Base-by-base conservation (phyloP, 2,797 vertebrate species). In the Gymnothorax javanicus region DNA sequence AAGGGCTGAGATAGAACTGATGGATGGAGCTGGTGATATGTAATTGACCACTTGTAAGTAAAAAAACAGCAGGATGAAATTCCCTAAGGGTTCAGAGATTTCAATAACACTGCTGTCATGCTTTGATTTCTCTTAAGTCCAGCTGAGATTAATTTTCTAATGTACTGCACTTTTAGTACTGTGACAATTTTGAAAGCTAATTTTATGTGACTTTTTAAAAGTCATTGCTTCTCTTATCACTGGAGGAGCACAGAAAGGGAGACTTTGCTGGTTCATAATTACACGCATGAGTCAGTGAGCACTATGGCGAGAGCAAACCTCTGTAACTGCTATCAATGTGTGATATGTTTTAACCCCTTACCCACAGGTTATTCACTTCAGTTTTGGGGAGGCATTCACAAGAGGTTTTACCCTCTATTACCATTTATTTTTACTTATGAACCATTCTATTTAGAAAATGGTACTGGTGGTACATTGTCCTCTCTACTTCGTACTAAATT, bases 1-100 rank as follows among this genome's bases (percentile, higher is more conserved):
- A 12, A 12, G 73, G 73, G 20, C 73, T 77, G 43, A 17, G 33
- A 77, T 77, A 77, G 43, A 77, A 17, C 33, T 77, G 73, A 50
- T 77, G 73, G 71, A 50, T 77, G 73, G 13, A 52, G 73, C 73
- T 17, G 33, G 43, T 77, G 33, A 43, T 5, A 77, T 77, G 69
- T 33, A 73, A 73, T 43, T 52, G 43, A 52, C 73, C 73, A 77
- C 52, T 77, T 52, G 43, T 15, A 52, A 77, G 91, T 50, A 73
- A 73, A 57, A 57, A 25, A 11, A 73, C 8, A 57, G 54, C n/a
- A 27, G 52, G 15, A 52, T 77, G 33, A 52, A 17, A 77, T 77
- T 77, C 73, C 73, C 33, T 15, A 52, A 77, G 73, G 33, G 73
- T 50, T 77, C 52, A 17, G 50, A 77, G 33, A 77, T 77, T 77